Base-by-base conservation (phyloP, 2,888 invertebrate species). In the Odontocerum albicorne region DNA sequence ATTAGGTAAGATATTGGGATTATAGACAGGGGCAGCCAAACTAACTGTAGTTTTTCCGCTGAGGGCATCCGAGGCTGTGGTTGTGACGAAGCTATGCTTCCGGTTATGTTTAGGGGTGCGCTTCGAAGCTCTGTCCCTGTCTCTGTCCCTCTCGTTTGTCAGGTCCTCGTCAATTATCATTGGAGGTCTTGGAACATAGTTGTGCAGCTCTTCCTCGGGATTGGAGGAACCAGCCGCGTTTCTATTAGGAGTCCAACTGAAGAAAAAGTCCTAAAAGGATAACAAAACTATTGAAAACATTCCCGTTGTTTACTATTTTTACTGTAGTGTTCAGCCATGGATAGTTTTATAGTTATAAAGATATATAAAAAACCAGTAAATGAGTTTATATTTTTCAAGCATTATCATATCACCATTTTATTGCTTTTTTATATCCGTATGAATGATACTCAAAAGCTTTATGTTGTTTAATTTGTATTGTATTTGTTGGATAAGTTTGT, bases 231-330 rank as follows among this genome's bases (percentile, higher is more conserved):
- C 66, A 44, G 64, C 65, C 44, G 67, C 65, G 22, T 66, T 67
- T 56, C 68, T 71, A 62, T 75, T 74, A 19, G 81, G 80, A 10
- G 81, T 77, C 57, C 82, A 71, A 67, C 81, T 82, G 73, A 81
- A 72, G 58, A 83, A 71, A 17, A 82, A 70, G 61, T 81, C 82
- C 81, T 82, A 67, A 32, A 63, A 63, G 60, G 51, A 54, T 15
- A 21, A 17, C n/a, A n/a, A n/a, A 27, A 6, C 6, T 27, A 27
- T 7, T 27, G 10, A 27, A 27, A 27, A 7, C 8, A n/a, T n/a
- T n/a, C n/a, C n/a, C n/a, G n/a, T n/a, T n/a, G n/a, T n/a, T n/a
- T n/a, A n/a, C n/a, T n/a, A n/a, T n/a, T n/a, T n/a, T n/a, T n/a
- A n/a, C n/a, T n/a, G n/a, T n/a, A n/a, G n/a, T n/a, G n/a, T n/a